These are phyloP conservation scores for Cydia splendana DNA, from an alignment of 1,140 invertebrate species.

Conservation along the genomic window DNA sequence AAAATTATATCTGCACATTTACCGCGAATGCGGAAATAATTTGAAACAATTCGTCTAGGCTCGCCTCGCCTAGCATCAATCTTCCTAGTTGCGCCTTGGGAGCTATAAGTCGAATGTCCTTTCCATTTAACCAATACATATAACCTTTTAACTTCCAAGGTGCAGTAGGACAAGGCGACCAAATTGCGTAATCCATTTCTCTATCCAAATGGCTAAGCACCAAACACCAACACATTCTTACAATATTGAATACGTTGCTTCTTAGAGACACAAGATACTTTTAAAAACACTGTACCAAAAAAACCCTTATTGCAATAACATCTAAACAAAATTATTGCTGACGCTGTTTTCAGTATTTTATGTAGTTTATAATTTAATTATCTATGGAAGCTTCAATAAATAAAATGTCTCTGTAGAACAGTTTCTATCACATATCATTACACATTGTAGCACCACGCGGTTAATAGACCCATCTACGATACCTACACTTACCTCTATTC, in stretches of 20 bases:
- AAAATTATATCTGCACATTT: conserved; percentile 9
- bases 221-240: conserved; percentile 39
- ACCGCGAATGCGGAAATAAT: conserved; percentile 5
- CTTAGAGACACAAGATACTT: conserved; percentile 55
- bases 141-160: background rate
- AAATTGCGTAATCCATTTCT: conserved; percentile 25
- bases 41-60: conserved; percentile 10
- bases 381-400: conserved; percentile 76
- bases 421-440: conserved; percentile 79
- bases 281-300: conserved; percentile 61
- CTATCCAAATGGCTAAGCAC: conserved; percentile 19
- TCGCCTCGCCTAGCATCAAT: conserved; percentile 20
- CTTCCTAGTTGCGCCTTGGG: background rate
- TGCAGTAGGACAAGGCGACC: background rate
- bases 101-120: background rate
- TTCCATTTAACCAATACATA: background rate
- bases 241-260: conserved; percentile 56
- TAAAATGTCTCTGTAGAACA: conserved; percentile 78
- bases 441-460: conserved; percentile 78
- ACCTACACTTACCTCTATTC: conserved; percentile 77
- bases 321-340: conserved; percentile 72
- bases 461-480: conserved; percentile 78
- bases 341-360: conserved; percentile 50
- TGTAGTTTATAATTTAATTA: conserved; percentile 67
- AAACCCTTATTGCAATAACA: conserved; percentile 53